phyloP scores from a whole-genome alignment of 2,888 invertebrate genomes.

The Apocheima hispidaria region DNA sequence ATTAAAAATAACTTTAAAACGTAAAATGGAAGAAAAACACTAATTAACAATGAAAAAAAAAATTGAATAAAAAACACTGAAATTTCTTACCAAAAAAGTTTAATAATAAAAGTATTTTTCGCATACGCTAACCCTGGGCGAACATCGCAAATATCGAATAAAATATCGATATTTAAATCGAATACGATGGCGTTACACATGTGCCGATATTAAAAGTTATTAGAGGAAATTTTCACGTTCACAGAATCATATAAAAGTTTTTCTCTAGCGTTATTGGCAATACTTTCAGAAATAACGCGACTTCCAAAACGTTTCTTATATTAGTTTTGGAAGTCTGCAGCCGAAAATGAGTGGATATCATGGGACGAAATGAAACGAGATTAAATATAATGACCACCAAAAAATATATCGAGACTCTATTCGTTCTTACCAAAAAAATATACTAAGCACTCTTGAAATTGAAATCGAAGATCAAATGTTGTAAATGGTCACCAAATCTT shows the following conservation, averaged over 20 bases:
- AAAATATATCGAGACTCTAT: no score
- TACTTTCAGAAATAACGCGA: conserved; percentile 21
- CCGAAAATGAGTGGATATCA: conserved; percentile 26
- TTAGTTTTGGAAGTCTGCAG: conserved; percentile 23
- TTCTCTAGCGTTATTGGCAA: conserved; percentile 23
- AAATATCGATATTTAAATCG: conserved; percentile 42
- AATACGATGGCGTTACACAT: conserved; percentile 34
- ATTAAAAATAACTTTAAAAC: background rate
- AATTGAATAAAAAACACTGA: no score
- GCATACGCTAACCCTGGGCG: background rate
- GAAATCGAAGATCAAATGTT: no score
- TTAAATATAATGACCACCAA: no score
- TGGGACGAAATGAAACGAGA: conserved; percentile 25
- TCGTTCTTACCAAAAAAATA: no score
- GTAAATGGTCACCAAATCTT: no score
- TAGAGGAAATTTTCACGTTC: conserved; percentile 23
- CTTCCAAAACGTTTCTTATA: conserved; percentile 18
- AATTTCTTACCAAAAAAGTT: no score
- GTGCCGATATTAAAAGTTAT: conserved; percentile 30
- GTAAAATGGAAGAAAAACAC: no score
- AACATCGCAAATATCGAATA: conserved; percentile 21
- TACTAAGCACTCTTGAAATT: no score
- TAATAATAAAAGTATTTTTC: no score
- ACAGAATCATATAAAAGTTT: conserved; percentile 21
- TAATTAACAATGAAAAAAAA: no score